These are phyloP conservation scores for Drosophila chauvacae DNA, from an alignment of 1,140 invertebrate genomes.

Conservation along the genomic window DNA sequence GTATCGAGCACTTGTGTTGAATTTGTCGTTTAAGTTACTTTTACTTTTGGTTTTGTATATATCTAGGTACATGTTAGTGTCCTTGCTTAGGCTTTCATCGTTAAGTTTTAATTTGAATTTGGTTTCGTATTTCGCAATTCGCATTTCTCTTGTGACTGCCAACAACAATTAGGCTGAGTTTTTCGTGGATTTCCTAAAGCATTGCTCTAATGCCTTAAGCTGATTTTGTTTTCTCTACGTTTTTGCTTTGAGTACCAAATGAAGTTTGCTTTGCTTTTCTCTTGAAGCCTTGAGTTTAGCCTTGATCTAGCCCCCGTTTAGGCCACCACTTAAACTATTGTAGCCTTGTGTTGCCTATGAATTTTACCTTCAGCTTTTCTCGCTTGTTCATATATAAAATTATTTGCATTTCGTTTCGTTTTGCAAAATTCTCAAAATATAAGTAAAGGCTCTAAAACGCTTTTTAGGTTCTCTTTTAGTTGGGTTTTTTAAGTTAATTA, in stretches of 20 bases:
- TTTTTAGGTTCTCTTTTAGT: conserved; percentile 53
- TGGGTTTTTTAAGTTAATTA: conserved; percentile 42
- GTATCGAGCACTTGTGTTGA: conserved; percentile 73
- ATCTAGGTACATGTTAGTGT: conserved; percentile 82
- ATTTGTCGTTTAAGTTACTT: conserved; percentile 40
- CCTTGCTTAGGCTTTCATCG: conserved; percentile 76
- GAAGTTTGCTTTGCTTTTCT: conserved; percentile 17
- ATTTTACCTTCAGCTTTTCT: conserved; percentile 42
- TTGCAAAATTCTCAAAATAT: conserved; percentile 81
- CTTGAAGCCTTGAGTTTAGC: conserved; percentile 49
- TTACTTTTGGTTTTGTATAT: conserved; percentile 69
- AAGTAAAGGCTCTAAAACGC: conserved; percentile 82
- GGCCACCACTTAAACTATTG: conserved; percentile 44
- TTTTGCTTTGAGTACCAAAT: conserved; percentile 34
- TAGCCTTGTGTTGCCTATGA: conserved; percentile 48
- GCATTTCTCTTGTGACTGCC: conserved; percentile 36
- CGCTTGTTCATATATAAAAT: conserved; percentile 68
- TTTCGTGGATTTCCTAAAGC: conserved; percentile 43
- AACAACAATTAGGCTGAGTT: conserved; percentile 71
- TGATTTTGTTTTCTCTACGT: conserved; percentile 33
- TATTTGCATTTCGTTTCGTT: conserved; percentile 74
- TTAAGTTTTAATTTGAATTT: conserved; percentile 55
- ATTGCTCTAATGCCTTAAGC: conserved; percentile 63
- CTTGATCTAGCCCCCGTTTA: conserved; percentile 49
- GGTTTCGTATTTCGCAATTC: conserved; percentile 22